phyloP scores from a whole-genome alignment of 2,888 invertebrate species.

The Epistrophe grossulariae region DNA sequence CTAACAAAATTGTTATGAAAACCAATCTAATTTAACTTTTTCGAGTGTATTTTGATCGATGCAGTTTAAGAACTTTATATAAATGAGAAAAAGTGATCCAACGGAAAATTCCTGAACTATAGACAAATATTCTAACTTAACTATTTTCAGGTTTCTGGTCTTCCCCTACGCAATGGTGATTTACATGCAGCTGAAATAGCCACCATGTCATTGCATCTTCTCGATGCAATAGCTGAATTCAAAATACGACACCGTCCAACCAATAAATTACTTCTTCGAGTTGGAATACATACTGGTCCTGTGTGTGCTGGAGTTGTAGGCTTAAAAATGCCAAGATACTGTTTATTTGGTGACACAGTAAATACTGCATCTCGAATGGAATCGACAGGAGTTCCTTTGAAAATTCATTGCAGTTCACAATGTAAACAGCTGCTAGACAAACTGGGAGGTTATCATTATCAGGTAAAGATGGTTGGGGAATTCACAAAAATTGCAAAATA shows the following conservation, averaged over 20 bases:
- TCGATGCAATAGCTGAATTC: conserved; percentile 93
- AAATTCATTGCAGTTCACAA: conserved; percentile 92
- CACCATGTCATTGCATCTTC: conserved; percentile 94
- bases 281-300: conserved; percentile 96
- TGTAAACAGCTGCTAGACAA: conserved; percentile 89
- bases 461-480: conserved; percentile 71
- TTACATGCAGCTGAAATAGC: conserved; percentile 97
- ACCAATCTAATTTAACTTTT: too few species aligned
- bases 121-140: background rate
- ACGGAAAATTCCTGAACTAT: background rate
- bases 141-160: conserved; percentile 89
- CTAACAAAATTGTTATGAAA: too few species aligned
- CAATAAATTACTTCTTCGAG: conserved; percentile 92
- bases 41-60: too few species aligned
- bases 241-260: conserved; percentile 94
- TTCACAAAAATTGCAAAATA: background rate
- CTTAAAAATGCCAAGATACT: conserved; percentile 96
- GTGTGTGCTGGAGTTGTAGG: conserved; percentile 97
- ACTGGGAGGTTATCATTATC: conserved; percentile 89
- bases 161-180: conserved; percentile 94
- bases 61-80: background rate
- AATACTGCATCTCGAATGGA: conserved; percentile 95
- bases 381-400: conserved; percentile 92
- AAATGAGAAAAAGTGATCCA: background rate
- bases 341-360: conserved; percentile 96